These are phyloP conservation scores for Pogonus chalceus DNA, from an alignment of 1,140 invertebrate genomes.

Conservation along the genomic window DNA sequence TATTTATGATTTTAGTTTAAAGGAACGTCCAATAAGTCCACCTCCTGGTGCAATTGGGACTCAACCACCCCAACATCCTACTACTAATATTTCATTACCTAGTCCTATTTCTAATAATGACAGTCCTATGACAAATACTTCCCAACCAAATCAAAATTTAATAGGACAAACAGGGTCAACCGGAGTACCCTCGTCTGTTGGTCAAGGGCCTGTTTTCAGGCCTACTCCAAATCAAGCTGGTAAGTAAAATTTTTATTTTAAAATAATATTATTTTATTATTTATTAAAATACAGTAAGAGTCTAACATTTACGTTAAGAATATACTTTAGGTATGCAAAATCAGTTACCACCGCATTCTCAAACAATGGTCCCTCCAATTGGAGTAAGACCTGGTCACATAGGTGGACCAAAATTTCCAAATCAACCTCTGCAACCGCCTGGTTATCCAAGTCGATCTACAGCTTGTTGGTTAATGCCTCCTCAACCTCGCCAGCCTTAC, in stretches of 20 bases:
- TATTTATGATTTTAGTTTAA: conserved; percentile 44
- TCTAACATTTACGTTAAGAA: neutral
- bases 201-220: conserved; percentile 25
- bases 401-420: conserved; percentile 27
- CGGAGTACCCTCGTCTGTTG: conserved; percentile 23
- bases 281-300: neutral
- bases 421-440: conserved; percentile 41
- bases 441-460: conserved; percentile 33
- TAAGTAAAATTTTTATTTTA: neutral
- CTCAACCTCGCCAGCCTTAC: conserved; percentile 31
- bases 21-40: conserved; percentile 70
- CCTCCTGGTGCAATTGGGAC: conserved; percentile 36
- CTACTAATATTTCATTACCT: conserved; percentile 35
- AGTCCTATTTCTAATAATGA: conserved; percentile 48
- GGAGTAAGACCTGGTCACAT: conserved; percentile 24
- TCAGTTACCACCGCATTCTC: conserved; percentile 11
- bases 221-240: conserved; percentile 8
- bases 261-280: neutral
- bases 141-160: conserved; percentile 24
- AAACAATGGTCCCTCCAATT: conserved; percentile 30
- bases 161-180: conserved; percentile 22
- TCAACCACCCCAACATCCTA: conserved; percentile 31
- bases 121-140: conserved; percentile 37
- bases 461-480: conserved; percentile 23
- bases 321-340: neutral